Conservation (phyloP, 2,797 vertebrate species). For the Trematomus bernacchii region DNA sequence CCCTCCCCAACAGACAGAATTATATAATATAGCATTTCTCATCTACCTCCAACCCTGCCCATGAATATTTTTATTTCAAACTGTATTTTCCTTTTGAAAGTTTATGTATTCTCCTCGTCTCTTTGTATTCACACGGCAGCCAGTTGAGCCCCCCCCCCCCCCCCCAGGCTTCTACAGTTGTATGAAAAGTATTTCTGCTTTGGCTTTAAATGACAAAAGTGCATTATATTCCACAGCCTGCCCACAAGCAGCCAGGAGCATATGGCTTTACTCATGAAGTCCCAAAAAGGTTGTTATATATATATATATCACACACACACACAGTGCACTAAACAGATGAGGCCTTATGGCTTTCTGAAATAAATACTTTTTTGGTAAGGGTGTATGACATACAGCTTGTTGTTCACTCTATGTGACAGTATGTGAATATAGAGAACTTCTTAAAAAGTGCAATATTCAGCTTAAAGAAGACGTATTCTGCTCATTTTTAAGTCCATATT, state of each 20-base stretch:
- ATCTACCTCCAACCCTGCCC: constrained; percentile 26
- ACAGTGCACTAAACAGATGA: neutral
- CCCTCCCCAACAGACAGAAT: too few relatives aligned
- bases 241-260: constrained; percentile 53
- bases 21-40: constrained; percentile 12
- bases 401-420: neutral
- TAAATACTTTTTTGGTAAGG: neutral
- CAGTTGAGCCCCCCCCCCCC: constrained; percentile 48
- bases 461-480: neutral
- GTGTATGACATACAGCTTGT: neutral
- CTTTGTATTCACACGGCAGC: constrained; percentile 57
- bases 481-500: too few relatives aligned
- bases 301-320: neutral
- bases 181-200: constrained; percentile 62
- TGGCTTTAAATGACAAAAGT: constrained; percentile 59
- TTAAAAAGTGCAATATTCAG: neutral
- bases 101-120: constrained; percentile 66
- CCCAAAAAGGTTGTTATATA: constrained; percentile 49
- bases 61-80: constrained; percentile 66
- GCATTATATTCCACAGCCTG: constrained; percentile 56
- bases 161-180: constrained; percentile 53
- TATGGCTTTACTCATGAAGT: constrained; percentile 56
- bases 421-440: neutral
- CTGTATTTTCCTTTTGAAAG: constrained; percentile 46
- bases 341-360: neutral